Conservation (phyloP, 2,888 invertebrate species). For the Ophioninae sp. region DNA sequence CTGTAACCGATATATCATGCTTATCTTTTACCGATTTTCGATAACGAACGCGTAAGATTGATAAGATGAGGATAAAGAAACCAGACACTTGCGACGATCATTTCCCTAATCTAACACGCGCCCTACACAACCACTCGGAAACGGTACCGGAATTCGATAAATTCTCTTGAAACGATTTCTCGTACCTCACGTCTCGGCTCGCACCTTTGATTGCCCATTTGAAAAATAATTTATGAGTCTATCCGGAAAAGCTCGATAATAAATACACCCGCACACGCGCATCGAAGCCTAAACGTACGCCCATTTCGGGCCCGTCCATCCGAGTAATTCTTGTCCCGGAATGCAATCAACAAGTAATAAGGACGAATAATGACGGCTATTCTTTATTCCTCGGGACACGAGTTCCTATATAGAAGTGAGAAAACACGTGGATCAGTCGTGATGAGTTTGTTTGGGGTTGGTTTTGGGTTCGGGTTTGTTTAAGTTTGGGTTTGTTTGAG, state of each 20-base stretch:
- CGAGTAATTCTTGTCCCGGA: conserved; percentile 58
- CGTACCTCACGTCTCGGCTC: background rate
- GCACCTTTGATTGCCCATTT: background rate
- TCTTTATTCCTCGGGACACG: conserved; percentile 66
- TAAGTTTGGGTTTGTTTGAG: no score
- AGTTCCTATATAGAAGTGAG: conserved; percentile 3
- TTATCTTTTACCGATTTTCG: background rate
- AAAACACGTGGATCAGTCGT: conserved; percentile 15
- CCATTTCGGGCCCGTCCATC: conserved; percentile 28
- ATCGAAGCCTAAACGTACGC: background rate
- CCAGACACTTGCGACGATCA: background rate
- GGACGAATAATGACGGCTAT: conserved; percentile 73
- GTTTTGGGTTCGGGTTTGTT: no score
- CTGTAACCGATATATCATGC: no score
- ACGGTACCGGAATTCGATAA: background rate
- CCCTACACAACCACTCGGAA: no score
- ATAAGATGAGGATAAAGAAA: background rate
- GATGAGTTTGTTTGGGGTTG: no score
- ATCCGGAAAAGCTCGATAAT: background rate
- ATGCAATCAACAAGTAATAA: conserved; percentile 74
- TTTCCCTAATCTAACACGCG: background rate
- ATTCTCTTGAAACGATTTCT: background rate
- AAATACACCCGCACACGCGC: background rate
- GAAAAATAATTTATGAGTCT: background rate
- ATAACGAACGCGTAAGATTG: background rate